Conservation (phyloP, 2,113 vertebrate species). For the Xerus inauris region DNA sequence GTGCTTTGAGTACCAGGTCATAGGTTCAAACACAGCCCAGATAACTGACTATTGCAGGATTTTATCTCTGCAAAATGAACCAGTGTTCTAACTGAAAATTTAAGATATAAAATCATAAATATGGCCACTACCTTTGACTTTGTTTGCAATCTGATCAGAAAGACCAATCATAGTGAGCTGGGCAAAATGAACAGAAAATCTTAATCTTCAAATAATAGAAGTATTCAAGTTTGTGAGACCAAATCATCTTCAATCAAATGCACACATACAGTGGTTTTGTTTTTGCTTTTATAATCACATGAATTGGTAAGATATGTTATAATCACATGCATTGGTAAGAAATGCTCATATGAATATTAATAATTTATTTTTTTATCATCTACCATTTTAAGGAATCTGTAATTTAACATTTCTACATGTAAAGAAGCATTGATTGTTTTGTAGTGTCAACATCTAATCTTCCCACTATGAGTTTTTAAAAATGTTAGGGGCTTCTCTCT, state of each 20-base stretch:
- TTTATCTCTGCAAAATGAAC: constrained; percentile 36
- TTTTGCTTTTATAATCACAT: constrained; percentile 35
- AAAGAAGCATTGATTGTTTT: constrained; percentile 11
- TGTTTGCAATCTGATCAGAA: background rate
- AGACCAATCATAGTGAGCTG: background rate
- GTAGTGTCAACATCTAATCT: background rate
- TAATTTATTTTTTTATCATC: constrained; percentile 45
- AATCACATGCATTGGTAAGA: constrained; percentile 1
- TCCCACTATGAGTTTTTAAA: constrained; percentile 42
- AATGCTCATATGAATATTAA: constrained; percentile 29
- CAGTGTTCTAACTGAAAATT: constrained; percentile 20
- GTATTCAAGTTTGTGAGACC: background rate
- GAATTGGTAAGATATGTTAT: constrained; percentile 27
- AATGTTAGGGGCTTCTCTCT: background rate
- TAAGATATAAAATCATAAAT: background rate
- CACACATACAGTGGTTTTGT: background rate
- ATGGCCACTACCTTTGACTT: background rate
- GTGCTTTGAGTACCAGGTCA: background rate
- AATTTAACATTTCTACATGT: constrained; percentile 15
- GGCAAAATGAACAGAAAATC: constrained; percentile 30
- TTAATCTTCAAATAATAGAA: constrained; percentile 51
- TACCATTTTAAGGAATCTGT: background rate
- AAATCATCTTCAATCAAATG: constrained; percentile 14
- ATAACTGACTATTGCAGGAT: background rate
- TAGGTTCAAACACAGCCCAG: constrained; percentile 20